A percentile compares a stretch with the other conserved stretches of the same genome.
Evolutionary conservation across 2,888 invertebrate species (phyloP).

Genomic region (Drosophila melanosoma): DNA sequence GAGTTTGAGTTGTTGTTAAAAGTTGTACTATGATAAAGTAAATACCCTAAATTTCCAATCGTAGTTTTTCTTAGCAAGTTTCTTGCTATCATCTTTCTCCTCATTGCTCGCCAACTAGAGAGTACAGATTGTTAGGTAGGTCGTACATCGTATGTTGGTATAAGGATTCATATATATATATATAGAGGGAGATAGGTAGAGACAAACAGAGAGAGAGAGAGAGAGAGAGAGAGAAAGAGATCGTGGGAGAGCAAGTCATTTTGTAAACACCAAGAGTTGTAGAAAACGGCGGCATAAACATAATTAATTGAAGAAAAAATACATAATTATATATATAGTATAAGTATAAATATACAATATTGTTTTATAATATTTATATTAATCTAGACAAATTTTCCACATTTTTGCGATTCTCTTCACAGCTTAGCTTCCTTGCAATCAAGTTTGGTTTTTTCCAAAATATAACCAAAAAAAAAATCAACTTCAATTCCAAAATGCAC

Average conservation of each 20-base stretch:
- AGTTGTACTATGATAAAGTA: slow-evolving; percentile 57
- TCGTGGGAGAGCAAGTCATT: slow-evolving; percentile 24
- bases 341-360: slow-evolving; percentile 35
- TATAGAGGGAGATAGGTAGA: slow-evolving; percentile 34
- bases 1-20: slow-evolving; percentile 33
- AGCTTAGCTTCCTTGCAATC: slow-evolving; percentile 75
- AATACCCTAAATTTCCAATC: slow-evolving; percentile 87
- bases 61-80: slow-evolving; percentile 85
- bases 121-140: slow-evolving; percentile 40
- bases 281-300: slow-evolving; percentile 40
- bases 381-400: slow-evolving; percentile 57
- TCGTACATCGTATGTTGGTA: slow-evolving; percentile 23
- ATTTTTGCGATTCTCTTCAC: slow-evolving; percentile 58
- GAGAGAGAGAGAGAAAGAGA: slow-evolving; percentile 18
- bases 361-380: slow-evolving; percentile 16
- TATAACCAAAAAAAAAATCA: slow-evolving; percentile 22
- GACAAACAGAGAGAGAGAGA: slow-evolving; percentile 18
- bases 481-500: slow-evolving; percentile 65
- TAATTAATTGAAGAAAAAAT: slow-evolving; percentile 43
- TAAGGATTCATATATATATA: slow-evolving; percentile 13
- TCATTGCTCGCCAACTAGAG: slow-evolving; percentile 84
- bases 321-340: slow-evolving; percentile 39
- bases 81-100: slow-evolving; percentile 82
- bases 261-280: slow-evolving; percentile 28
- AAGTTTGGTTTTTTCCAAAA: slow-evolving; percentile 13